These are phyloP conservation scores for Leptothorax acervorum DNA, from an alignment of 2,888 invertebrate genomes.

Conservation along the genomic window DNA sequence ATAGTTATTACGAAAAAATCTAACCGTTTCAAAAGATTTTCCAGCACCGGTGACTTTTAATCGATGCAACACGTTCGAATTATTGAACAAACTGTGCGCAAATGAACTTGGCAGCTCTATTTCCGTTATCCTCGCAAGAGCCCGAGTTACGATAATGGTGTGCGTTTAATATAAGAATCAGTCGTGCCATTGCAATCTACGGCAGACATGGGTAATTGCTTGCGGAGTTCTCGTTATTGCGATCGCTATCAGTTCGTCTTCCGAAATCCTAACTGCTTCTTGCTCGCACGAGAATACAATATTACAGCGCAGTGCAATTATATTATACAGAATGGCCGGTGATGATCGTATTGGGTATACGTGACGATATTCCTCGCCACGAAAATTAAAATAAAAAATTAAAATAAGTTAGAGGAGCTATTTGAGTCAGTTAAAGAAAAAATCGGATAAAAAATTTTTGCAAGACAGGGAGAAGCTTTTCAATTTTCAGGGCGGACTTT, in stretches of 20 bases:
- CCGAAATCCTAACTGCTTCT: slow-evolving; percentile 41
- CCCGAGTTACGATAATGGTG: slow-evolving; percentile 72
- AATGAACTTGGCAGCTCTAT: slow-evolving; percentile 71
- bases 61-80: slow-evolving; percentile 33
- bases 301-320: slow-evolving; percentile 36
- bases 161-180: slow-evolving; percentile 71
- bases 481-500: no score
- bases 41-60: not conserved
- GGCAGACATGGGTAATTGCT: slow-evolving; percentile 64
- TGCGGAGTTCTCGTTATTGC: slow-evolving; percentile 48
- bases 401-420: not conserved
- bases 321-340: slow-evolving; percentile 15
- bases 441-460: no score
- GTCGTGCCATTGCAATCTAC: slow-evolving; percentile 68
- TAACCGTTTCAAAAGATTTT: not conserved
- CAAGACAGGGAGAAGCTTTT: no score
- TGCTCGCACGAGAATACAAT: slow-evolving; percentile 40
- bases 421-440: no score
- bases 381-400: not conserved
- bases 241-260: slow-evolving; percentile 45
- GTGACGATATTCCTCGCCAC: not conserved
- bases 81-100: slow-evolving; percentile 58
- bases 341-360: not conserved
- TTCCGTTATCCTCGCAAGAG: slow-evolving; percentile 73
- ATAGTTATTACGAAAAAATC: not conserved